Conservation (phyloP, 23 tunicate genomes). For the Clavelina lepadiformis region DNA sequence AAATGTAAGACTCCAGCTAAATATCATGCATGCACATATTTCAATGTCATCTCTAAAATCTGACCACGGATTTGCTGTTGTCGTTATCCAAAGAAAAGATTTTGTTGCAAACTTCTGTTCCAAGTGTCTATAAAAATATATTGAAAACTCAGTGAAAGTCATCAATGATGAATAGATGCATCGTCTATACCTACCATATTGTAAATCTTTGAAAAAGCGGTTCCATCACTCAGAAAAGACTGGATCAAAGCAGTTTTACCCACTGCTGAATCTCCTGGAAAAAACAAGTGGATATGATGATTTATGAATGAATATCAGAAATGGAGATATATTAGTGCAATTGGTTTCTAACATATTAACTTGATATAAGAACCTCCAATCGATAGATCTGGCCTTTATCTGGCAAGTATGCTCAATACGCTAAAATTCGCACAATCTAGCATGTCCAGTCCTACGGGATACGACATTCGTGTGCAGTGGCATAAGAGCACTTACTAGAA, state of each 20-base stretch:
- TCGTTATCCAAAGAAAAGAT: slow-evolving; percentile 3
- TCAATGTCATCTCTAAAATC: no score
- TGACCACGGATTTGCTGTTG: slow-evolving; percentile 16
- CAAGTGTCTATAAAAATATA: background rate
- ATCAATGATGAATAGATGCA: background rate
- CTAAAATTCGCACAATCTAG: no score
- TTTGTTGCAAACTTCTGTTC: no score
- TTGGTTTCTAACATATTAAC: background rate
- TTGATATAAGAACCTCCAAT: no score
- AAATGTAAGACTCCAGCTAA: no score
- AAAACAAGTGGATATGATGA: no score
- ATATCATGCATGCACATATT: no score
- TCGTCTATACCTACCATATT: slow-evolving; percentile 64
- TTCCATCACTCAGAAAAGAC: slow-evolving; percentile 69
- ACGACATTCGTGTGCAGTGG: no score
- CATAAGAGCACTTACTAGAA: no score
- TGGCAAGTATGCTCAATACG: no score
- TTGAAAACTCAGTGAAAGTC: background rate
- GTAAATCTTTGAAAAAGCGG: slow-evolving; percentile 75
- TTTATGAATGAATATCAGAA: background rate
- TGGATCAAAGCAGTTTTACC: slow-evolving; percentile 87
- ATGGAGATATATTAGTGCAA: background rate
- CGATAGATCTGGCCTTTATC: no score
- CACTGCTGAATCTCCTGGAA: slow-evolving; percentile 68
- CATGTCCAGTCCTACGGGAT: no score